These are phyloP conservation scores for Polymixis flavicincta DNA, from an alignment of 2,888 invertebrate species.

Conservation along the genomic window DNA sequence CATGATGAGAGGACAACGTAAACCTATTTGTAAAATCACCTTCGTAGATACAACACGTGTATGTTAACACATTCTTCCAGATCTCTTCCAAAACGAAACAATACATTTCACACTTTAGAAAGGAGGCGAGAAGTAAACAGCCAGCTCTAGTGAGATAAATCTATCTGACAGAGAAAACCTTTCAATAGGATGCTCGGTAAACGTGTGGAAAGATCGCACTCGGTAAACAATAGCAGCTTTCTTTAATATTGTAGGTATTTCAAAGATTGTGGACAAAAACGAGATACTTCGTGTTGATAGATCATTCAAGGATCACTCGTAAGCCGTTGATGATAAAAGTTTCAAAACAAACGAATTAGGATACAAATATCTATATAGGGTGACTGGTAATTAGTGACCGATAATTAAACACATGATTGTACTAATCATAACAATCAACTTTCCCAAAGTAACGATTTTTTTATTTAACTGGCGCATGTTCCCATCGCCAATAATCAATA, in stretches of 20 bases:
- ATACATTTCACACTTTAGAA: slow-evolving; percentile 28
- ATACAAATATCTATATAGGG: too few relatives aligned
- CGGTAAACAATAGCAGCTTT: slow-evolving; percentile 37
- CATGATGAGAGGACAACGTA: too few relatives aligned
- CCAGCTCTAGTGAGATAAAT: slow-evolving; percentile 40
- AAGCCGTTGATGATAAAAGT: not conserved
- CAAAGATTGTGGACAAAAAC: not conserved
- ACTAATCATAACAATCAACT: too few relatives aligned
- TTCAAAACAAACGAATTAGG: too few relatives aligned
- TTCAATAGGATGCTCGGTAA: slow-evolving; percentile 48
- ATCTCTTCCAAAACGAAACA: slow-evolving; percentile 12
- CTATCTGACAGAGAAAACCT: slow-evolving; percentile 48
- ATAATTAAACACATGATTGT: too few relatives aligned
- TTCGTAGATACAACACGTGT: too few relatives aligned
- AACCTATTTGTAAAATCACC: not conserved
- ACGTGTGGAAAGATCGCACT: slow-evolving; percentile 20
- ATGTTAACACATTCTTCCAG: not conserved
- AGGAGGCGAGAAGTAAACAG: slow-evolving; percentile 31
- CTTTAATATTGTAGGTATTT: slow-evolving; percentile 2
- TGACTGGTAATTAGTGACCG: too few relatives aligned
- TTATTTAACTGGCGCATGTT: too few relatives aligned
- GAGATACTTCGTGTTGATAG: not conserved
- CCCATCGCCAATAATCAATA: too few relatives aligned
- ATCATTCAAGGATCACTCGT: not conserved
- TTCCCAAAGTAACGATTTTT: too few relatives aligned